Percentiles rank a stretch among this genome's conserved stretches.
Evolutionary conservation across 1,140 invertebrate species (phyloP).

Genomic region (Linepithema humile): DNA sequence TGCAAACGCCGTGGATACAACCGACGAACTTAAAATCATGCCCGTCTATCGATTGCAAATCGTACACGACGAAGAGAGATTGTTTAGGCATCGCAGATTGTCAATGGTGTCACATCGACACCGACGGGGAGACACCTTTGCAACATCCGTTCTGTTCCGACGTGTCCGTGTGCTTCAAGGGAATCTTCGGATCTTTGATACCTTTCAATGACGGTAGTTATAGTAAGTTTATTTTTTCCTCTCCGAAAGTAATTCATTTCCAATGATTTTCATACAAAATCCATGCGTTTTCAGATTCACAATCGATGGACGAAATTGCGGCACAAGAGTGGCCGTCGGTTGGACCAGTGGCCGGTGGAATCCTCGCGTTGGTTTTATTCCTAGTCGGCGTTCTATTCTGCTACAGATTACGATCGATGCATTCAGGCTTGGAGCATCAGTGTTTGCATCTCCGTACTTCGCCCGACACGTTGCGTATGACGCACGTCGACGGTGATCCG

Average conservation of each 20-base stretch:
- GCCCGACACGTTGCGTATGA: conserved; percentile 81
- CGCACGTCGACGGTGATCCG: conserved; percentile 78
- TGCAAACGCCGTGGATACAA: conserved; percentile 78
- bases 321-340: conserved; percentile 86
- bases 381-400: conserved; percentile 87
- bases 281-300: conserved; percentile 79
- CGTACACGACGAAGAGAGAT: conserved; percentile 88
- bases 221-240: conserved; percentile 76
- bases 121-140: conserved; percentile 89
- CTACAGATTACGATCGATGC: conserved; percentile 84
- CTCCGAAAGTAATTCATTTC: neutral
- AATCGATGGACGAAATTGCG: conserved; percentile 82
- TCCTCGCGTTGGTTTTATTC: conserved; percentile 87
- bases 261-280: no score
- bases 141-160: conserved; percentile 91
- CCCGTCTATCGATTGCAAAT: conserved; percentile 92
- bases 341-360: conserved; percentile 87
- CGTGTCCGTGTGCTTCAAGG: conserved; percentile 93
- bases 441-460: conserved; percentile 81
- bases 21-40: conserved; percentile 86
- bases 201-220: conserved; percentile 91
- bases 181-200: conserved; percentile 91
- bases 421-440: conserved; percentile 81
- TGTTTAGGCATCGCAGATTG: conserved; percentile 95
- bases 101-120: conserved; percentile 95